These are phyloP conservation scores for Gnathonemus longibarbis DNA, from an alignment of 2,113 vertebrate genomes.

Conservation along the genomic window DNA sequence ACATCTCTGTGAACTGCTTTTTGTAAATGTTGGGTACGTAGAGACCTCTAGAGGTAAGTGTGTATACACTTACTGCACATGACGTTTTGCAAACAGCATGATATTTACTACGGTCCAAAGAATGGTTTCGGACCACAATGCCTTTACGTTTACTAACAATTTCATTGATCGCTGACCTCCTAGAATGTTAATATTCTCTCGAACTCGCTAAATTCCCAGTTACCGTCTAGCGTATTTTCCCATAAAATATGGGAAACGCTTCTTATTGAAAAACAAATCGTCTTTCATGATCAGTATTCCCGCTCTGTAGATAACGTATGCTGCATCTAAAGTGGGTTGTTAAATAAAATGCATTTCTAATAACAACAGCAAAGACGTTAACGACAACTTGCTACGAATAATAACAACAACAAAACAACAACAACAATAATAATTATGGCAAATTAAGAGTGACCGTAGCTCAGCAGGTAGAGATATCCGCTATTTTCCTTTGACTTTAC, in stretches of 20 bases:
- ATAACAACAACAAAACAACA: background rate
- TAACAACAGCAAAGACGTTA: background rate
- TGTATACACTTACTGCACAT: background rate
- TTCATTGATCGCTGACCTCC: conserved; percentile 3
- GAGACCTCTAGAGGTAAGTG: conserved; percentile 5
- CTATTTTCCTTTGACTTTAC: background rate
- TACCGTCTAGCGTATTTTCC: background rate
- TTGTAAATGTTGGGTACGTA: background rate
- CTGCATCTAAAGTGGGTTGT: background rate
- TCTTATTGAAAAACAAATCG: background rate
- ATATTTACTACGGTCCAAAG: background rate
- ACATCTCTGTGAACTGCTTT: background rate
- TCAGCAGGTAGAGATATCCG: background rate
- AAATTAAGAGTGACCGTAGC: background rate
- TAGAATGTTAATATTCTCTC: background rate
- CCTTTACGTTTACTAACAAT: background rate
- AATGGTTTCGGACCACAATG: conserved; percentile 1
- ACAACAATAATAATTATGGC: background rate
- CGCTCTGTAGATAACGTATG: background rate
- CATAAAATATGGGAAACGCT: background rate
- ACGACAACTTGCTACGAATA: background rate
- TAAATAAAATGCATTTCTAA: background rate
- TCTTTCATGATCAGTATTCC: background rate
- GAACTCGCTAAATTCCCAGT: background rate
- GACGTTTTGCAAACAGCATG: conserved; percentile 10